Conservation (phyloP, 2,113 vertebrate genomes). For the Crotalus helleri region DNA sequence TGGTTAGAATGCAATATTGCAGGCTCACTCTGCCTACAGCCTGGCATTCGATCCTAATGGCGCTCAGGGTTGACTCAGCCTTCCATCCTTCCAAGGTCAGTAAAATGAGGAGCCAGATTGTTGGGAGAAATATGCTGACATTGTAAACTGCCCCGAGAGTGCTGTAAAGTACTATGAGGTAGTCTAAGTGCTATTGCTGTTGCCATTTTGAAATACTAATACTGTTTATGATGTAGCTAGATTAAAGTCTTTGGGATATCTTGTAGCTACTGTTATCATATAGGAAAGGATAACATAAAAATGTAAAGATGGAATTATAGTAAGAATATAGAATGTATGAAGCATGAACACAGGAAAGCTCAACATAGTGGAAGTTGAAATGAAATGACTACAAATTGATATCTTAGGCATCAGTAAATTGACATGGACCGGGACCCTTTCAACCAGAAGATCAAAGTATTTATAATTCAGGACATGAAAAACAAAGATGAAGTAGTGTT, state of each 20-base stretch:
- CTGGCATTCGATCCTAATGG: too few species aligned
- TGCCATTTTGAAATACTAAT: neutral
- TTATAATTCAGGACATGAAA: neutral
- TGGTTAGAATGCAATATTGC: neutral
- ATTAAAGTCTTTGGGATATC: neutral
- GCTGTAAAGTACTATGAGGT: neutral
- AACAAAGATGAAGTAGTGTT: neutral
- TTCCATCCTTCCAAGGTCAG: neutral
- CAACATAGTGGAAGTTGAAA: neutral
- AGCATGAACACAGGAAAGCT: neutral
- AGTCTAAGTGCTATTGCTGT: neutral
- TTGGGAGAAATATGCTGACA: neutral
- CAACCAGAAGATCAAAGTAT: neutral
- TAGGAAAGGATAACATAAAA: neutral
- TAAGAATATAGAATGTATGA: neutral
- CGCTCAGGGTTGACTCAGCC: neutral
- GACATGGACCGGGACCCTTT: neutral
- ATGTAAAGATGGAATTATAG: neutral
- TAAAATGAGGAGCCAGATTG: neutral
- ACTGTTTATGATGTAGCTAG: neutral
- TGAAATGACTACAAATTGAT: neutral
- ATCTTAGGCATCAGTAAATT: neutral
- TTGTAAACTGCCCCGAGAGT: neutral
- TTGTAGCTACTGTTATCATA: neutral
- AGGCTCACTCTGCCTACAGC: neutral